Evolutionary conservation across 2,113 vertebrate species (phyloP).

Genomic region (Thomomys bottae): DNA sequence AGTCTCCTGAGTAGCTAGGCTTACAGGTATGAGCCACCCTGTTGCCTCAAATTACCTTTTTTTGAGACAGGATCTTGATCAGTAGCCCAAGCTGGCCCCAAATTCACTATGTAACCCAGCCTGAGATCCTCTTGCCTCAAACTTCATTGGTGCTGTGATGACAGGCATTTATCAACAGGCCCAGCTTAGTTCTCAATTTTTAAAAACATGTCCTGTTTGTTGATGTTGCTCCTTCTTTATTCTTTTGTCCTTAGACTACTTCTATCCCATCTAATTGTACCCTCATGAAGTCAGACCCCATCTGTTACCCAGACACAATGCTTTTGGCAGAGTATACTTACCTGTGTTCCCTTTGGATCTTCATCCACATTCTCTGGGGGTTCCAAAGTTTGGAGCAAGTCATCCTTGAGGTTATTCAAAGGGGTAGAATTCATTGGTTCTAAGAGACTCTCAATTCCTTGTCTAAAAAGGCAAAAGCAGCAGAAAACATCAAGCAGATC

Average conservation of each 20-base stretch:
- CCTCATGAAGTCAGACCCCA: not conserved
- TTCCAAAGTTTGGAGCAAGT: constrained; percentile 47
- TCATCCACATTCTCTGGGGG: constrained; percentile 39
- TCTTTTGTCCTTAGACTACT: constrained; percentile 48
- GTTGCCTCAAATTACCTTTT: not conserved
- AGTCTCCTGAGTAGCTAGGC: too few species aligned
- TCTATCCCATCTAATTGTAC: constrained; percentile 1
- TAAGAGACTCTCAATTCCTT: constrained; percentile 78
- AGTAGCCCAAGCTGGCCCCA: not conserved
- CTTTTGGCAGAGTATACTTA: constrained; percentile 49
- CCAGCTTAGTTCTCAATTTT: not conserved
- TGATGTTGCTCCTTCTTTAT: not conserved
- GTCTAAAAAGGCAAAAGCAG: constrained; percentile 75
- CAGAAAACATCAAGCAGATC: constrained; percentile 1
- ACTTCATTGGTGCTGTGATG: not conserved
- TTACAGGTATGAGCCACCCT: too few species aligned
- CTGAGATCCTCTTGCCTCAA: not conserved
- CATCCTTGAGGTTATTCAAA: constrained; percentile 66
- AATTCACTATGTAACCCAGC: not conserved
- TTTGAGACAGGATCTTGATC: not conserved
- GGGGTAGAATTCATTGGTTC: constrained; percentile 81
- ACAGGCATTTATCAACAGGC: not conserved
- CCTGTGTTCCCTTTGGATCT: constrained; percentile 45
- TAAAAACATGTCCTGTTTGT: not conserved
- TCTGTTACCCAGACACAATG: not conserved